phyloP scores from a whole-genome alignment of 2,888 invertebrate species.

The Bellardia pandia region DNA sequence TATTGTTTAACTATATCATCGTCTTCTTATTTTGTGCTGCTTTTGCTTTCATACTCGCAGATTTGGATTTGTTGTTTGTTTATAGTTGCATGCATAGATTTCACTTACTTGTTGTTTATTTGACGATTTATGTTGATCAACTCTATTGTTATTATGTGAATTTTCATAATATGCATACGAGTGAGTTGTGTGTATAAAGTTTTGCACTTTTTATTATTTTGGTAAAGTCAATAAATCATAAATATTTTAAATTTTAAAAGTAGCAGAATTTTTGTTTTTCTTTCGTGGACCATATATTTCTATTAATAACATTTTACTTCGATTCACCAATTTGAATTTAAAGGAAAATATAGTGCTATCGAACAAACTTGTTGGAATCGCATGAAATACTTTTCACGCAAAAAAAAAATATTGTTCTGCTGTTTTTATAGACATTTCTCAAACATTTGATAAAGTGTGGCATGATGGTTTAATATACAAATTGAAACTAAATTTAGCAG shows the following conservation, averaged over 20 bases:
- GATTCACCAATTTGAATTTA: too few species aligned
- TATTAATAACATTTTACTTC: too few species aligned
- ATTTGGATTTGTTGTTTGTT: not conserved
- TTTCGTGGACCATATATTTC: too few species aligned
- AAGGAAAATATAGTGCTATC: too few species aligned
- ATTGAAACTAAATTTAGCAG: too few species aligned
- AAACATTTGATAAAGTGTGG: too few species aligned
- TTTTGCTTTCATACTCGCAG: not conserved
- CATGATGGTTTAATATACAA: too few species aligned
- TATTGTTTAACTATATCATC: conserved; percentile 57
- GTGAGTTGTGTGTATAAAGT: not conserved
- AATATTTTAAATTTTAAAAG: not conserved
- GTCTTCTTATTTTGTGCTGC: not conserved
- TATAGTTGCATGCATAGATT: not conserved
- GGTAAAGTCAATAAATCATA: not conserved
- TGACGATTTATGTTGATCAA: conserved; percentile 52
- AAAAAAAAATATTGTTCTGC: too few species aligned
- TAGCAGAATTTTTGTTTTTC: too few species aligned
- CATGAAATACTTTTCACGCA: too few species aligned
- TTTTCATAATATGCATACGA: conserved; percentile 3
- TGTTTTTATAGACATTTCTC: too few species aligned
- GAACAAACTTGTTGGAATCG: too few species aligned
- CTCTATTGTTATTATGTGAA: conserved; percentile 45
- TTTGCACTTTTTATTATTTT: not conserved
- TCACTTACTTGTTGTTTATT: conserved; percentile 39